Evolutionary conservation across 2,113 vertebrate genomes (phyloP), one percentile per base, ranked within the genome.

Genomic region (Choloepus hoffmanni): DNA sequence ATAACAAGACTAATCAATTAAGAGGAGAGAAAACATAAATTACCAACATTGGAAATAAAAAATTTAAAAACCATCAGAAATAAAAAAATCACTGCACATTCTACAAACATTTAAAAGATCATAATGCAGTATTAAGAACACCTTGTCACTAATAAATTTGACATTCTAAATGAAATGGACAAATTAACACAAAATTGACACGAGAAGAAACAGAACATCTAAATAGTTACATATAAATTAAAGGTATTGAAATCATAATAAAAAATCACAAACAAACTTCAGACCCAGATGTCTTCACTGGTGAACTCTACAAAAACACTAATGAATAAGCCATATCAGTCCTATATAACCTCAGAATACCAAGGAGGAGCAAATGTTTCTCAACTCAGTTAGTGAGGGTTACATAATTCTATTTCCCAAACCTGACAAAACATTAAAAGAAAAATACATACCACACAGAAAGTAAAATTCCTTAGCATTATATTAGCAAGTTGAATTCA

Each of bases 301-400:
- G 23, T 65, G 24, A 36, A 45, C 81, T 73, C 3, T 14, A 43
- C 28, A 7, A 0, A 67, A 58, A 40, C 3, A 26, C 55, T 76
- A 40, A 67, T 18, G 1, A 78, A 58, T 67, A 78, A 72, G 60
- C 76, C 21, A n/a, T 45, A 40, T 24, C 14, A 30, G 4, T 65
- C 10, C 63, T 63, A 58, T 5, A 62, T 13, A 63, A 36, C 24
- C 9, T 30, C 58, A 84, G 55, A 48, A 97, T n/a, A 55, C 40
- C 18, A 5, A 86, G 45, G 21, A 85, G 4, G 3, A 15, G 0
- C 9, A n/a, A 30, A 2, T n/a, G 36, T 0, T 62, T 16, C 40
- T 12, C 33, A 28, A 4, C 3, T 48, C 8, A 16, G 65, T 89
- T 89, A 67, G 23, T 74, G 11, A 82, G 3, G 14, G 5, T 11